Base-by-base conservation (phyloP, 2,797 vertebrate genomes). In the Dryobates pubescens region DNA sequence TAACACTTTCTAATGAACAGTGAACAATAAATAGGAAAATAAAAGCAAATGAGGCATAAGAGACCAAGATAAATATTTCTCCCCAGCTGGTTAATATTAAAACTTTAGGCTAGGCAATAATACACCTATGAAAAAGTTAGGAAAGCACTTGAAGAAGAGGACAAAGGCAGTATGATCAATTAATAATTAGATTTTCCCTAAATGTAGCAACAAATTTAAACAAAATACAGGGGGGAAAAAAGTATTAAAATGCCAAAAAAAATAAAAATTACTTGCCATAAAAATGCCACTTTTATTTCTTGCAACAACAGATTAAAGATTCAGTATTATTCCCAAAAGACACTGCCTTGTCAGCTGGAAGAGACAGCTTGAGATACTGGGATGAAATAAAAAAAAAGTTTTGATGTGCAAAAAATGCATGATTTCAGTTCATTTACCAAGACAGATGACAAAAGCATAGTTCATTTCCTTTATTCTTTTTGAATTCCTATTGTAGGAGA, bases 1-100 rank as follows among this genome's bases (percentile, higher is more conserved):
- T 51, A 89, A 38, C 20, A 18, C 8, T 67, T 94, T 78, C 26
- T 70, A 89, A 89, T 54, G 49, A 92, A 69, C n/a, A 72, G 43
- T 38, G 18, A 89, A 88, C 26, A 78, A 81, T 30, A 93, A 89
- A 77, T 20, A 75, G 18, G 75, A 91, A 92, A 89, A 59, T 72
- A 89, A 78, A 94, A 94, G 65, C 27, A 93, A 22, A 81, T 20
- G 43, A 88, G 13, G 17, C 0, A 1, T 67, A 54, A 89, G 30
- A 86, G 57, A 83, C 24, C 9, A 49, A 73, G 38, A 70, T 15
- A 92, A 89, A 79, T 76, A 86, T 86, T 94, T 91, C 53, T 63
- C 12, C 17, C 24, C 1, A 0, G 49, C 56, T 88, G n/a, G 15
- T 22, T 75, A 88, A 57, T 68, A 83, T 6, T 73, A 72, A 86